A percentile compares a stretch with the other conserved stretches of the same genome.
phyloP scores from a whole-genome alignment of 2,113 vertebrate species.

The Hypomesus transpacificus region DNA sequence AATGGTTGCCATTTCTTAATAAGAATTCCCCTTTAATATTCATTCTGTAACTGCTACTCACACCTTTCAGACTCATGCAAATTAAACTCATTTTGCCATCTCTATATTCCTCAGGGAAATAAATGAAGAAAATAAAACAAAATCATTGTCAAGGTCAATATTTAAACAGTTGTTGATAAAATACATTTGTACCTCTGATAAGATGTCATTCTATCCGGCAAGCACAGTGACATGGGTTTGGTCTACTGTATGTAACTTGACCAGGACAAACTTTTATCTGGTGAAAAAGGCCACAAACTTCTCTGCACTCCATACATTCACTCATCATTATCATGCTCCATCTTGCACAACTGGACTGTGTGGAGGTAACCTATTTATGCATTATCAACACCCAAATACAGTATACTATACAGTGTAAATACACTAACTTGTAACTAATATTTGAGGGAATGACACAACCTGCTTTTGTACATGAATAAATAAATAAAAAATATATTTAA shows the following conservation, averaged over 20 bases:
- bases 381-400: no score
- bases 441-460: background rate
- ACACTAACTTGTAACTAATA: no score
- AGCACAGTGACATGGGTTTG: background rate
- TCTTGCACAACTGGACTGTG: no score
- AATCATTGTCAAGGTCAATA: background rate
- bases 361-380: no score
- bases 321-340: no score
- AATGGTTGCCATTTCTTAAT: background rate
- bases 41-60: background rate
- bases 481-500: background rate
- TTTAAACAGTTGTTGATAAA: background rate
- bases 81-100: constrained; percentile 1
- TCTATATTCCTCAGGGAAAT: background rate
- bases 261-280: background rate
- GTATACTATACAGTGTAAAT: no score
- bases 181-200: background rate
- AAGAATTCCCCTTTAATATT: background rate
- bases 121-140: background rate
- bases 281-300: no score
- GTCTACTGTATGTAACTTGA: background rate
- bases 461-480: background rate
- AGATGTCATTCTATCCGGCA: background rate
- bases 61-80: background rate
- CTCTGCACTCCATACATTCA: no score